These are phyloP conservation scores for Raja brachyura DNA, from an alignment of 2,113 vertebrate species.

Conservation along the genomic window DNA sequence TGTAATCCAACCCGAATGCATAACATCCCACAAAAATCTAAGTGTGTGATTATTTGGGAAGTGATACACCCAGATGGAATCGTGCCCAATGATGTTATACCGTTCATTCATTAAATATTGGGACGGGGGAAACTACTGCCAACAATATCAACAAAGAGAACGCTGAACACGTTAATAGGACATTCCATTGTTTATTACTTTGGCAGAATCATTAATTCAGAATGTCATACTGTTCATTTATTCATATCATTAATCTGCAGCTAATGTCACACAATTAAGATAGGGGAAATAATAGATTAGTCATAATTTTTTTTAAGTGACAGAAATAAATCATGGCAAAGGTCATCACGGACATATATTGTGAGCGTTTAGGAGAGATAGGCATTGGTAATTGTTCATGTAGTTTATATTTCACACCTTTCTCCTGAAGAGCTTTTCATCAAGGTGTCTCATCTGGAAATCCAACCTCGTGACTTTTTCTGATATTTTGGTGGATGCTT, in stretches of 20 bases:
- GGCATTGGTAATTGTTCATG: not conserved
- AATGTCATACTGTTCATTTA: not conserved
- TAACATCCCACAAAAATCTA: not conserved
- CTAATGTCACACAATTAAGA: not conserved
- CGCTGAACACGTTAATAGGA: not conserved
- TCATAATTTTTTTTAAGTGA: not conserved
- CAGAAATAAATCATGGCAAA: not conserved
- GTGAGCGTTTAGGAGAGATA: not conserved
- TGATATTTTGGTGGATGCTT: too few relatives aligned
- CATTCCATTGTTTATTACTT: not conserved
- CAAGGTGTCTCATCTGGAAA: not conserved
- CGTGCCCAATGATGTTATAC: not conserved
- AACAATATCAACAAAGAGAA: not conserved
- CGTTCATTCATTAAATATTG: not conserved
- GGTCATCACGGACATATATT: not conserved
- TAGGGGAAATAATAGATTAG: not conserved
- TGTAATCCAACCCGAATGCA: not conserved
- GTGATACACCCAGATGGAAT: not conserved
- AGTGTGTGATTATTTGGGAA: not conserved
- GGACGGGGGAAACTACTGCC: not conserved
- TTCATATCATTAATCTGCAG: not conserved
- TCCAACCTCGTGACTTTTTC: too few relatives aligned
- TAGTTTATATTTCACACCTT: not conserved
- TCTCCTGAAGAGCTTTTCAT: not conserved
- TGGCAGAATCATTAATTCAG: not conserved